Evolutionary conservation across 2,113 vertebrate species (phyloP), one percentile per base, ranked within the genome.

Genomic region (Anarrhichthys ocellatus): DNA sequence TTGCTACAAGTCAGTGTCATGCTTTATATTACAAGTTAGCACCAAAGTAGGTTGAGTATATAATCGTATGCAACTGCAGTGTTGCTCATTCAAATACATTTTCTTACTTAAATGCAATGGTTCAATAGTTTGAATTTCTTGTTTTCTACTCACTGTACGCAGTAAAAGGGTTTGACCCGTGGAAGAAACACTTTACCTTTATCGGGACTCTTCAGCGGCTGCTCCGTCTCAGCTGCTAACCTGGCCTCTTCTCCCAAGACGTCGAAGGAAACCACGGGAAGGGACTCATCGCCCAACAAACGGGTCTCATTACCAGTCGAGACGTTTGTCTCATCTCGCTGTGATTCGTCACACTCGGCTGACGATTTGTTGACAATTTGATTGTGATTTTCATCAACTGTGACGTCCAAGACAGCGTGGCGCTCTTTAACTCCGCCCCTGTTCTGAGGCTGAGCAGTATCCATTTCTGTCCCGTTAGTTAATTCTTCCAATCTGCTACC

Each of bases 141-240:
- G 32, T 36, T 11, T 27, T 66, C 13, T 9, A 40, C 22, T n/a
- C 5, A 34, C 18, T 58, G 38, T 14, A 29, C 5, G 58, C 18
- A 48, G 10, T 8, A 50, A 40, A 76, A 9, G 29, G 61, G 27
- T 5, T 15, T 32, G 17, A 29, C 34, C 34, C 5, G 1, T 34
- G 6, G 34, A 59, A 63, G 34, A 76, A 54, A 64, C 4, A 65
- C 9, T 46, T 78, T 63, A 94, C 90, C 90, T 86, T 84, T 32
- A 72, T 79, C 18, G 1, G 34, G 32, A 22, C 7, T 48, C 56
- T 46, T 24, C 46, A 3, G 38, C 1, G 13, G 42, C 1, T 29
- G 24, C 29, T 82, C 34, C 11, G 0, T 6, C 48, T 84, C 54
- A 1, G 15, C 24, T 6, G 54, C 15, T 2, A 54, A 9, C 46